phyloP scores from a whole-genome alignment of 2,888 invertebrate species.

The Chrysomela aeneicollis region DNA sequence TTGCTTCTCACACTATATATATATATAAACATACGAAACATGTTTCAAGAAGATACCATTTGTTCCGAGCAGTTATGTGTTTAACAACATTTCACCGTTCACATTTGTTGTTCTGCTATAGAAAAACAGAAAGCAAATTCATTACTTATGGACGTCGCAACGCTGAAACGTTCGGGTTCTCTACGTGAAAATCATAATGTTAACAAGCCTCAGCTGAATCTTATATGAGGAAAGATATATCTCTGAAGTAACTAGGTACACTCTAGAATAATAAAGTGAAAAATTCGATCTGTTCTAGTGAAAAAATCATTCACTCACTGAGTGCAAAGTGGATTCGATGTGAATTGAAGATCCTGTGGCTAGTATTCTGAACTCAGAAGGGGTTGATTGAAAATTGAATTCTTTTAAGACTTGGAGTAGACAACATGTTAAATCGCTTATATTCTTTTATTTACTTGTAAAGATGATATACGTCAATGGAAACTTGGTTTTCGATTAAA shows the following conservation, averaged over 20 bases:
- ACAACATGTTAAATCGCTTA: no score
- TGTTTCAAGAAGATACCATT: neutral
- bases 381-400: no score
- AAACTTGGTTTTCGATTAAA: no score
- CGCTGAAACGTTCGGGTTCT: neutral
- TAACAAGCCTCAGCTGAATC: constrained; percentile 12
- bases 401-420: no score
- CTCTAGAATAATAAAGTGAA: no score
- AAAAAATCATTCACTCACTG: no score
- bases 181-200: constrained; percentile 20
- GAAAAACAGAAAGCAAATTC: neutral
- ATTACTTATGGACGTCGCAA: constrained; percentile 2
- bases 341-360: no score
- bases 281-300: no score
- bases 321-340: no score
- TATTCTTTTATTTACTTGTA: no score
- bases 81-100: neutral
- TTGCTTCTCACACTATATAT: neutral
- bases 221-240: neutral
- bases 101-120: neutral
- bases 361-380: no score
- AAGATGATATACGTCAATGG: no score
- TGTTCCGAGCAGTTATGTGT: neutral
- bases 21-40: neutral
- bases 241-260: neutral